A percentile compares a stretch with the other conserved stretches of the same genome.
These are phyloP conservation scores for Papilio polytes DNA, from an alignment of 1,140 invertebrate genomes.

Conservation along the genomic window DNA sequence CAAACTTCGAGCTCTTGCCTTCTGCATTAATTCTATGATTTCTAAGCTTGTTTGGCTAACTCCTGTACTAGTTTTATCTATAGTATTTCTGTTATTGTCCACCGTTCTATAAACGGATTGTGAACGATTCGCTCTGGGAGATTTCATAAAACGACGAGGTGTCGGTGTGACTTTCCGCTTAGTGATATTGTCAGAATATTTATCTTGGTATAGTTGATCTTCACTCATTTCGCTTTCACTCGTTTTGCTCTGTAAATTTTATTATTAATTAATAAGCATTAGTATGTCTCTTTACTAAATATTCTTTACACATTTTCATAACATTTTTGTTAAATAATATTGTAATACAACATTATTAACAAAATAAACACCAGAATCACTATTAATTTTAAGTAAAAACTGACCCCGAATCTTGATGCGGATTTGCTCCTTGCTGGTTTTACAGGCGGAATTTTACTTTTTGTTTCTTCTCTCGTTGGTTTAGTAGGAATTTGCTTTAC, in stretches of 20 bases:
- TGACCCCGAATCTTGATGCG: conserved; percentile 81
- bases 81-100: conserved; percentile 55
- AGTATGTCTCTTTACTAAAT: conserved; percentile 55
- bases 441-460: conserved; percentile 74
- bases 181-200: conserved; percentile 55
- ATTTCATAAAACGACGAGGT: conserved; percentile 72
- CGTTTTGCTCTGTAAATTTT: conserved; percentile 82
- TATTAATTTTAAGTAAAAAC: conserved; percentile 75
- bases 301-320: conserved; percentile 37
- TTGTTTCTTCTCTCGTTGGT: conserved; percentile 58
- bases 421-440: conserved; percentile 83
- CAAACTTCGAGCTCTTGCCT: conserved; percentile 80
- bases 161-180: conserved; percentile 72
- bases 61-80: conserved; percentile 73
- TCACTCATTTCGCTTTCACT: conserved; percentile 85
- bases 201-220: conserved; percentile 72
- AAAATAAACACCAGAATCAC: conserved; percentile 69
- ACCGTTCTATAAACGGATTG: conserved; percentile 70
- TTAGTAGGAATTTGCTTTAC: conserved; percentile 58
- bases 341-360: conserved; percentile 72
- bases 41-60: conserved; percentile 81
- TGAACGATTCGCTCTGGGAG: conserved; percentile 75
- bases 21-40: conserved; percentile 81
- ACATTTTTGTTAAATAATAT: conserved; percentile 44
- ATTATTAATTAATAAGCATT: conserved; percentile 67